These are phyloP conservation scores for Dusona sp. DNA, from an alignment of 2,888 invertebrate species.

Conservation along the genomic window DNA sequence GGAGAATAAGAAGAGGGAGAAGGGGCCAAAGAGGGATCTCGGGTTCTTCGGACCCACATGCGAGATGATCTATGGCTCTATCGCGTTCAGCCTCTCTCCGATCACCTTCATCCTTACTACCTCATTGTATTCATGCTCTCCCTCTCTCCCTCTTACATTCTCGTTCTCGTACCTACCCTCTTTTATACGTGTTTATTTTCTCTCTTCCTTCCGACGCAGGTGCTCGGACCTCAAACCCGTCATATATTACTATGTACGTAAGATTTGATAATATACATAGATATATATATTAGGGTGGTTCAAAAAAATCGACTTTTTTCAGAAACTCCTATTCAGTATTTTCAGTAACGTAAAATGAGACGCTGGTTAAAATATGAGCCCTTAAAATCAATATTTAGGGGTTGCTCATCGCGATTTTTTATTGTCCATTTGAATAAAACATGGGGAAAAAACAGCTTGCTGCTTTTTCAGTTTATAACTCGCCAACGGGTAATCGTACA, in stretches of 20 bases:
- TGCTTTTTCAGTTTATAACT: too few species aligned
- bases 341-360: too few species aligned
- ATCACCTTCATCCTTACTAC: slow-evolving; percentile 79
- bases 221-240: slow-evolving; percentile 52
- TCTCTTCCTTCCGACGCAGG: slow-evolving; percentile 64
- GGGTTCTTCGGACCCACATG: slow-evolving; percentile 68
- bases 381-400: too few species aligned
- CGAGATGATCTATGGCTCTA: slow-evolving; percentile 82
- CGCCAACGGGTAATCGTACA: too few species aligned
- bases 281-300: too few species aligned
- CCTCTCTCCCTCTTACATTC: slow-evolving; percentile 70
- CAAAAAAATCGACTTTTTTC: too few species aligned
- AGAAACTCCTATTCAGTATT: too few species aligned
- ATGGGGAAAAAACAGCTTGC: too few species aligned
- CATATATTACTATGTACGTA: slow-evolving; percentile 32
- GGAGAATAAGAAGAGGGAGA: slow-evolving; percentile 1
- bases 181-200: slow-evolving; percentile 44
- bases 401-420: too few species aligned
- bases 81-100: slow-evolving; percentile 79
- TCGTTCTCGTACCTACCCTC: slow-evolving; percentile 61
- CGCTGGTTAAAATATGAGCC: too few species aligned
- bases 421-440: too few species aligned
- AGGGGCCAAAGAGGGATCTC: slow-evolving; percentile 50
- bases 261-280: background rate
- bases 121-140: slow-evolving; percentile 71